These are phyloP conservation scores for Zenarchopterus dispar DNA, from an alignment of 2,797 vertebrate genomes.

Conservation along the genomic window DNA sequence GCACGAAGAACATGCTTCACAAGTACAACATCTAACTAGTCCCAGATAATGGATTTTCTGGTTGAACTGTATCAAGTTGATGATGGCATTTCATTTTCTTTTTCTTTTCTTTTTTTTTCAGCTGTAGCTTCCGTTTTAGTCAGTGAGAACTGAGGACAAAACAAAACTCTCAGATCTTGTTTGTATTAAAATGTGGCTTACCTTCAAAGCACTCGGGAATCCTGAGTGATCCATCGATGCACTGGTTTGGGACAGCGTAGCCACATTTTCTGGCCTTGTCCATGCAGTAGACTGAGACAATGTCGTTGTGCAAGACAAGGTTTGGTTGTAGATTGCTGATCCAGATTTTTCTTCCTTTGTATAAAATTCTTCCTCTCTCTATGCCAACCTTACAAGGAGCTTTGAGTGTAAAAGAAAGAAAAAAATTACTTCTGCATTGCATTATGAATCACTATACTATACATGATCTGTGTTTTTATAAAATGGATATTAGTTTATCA, in stretches of 20 bases:
- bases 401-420: constrained; percentile 54
- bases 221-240: constrained; percentile 81
- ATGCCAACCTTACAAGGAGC: constrained; percentile 84
- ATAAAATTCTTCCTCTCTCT: constrained; percentile 82
- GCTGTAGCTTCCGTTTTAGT: no score
- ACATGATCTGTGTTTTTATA: no score
- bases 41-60: no score
- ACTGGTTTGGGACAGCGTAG: constrained; percentile 78
- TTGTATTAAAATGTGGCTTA: constrained; percentile 46
- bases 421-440: neutral
- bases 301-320: constrained; percentile 81
- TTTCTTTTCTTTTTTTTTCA: no score
- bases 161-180: neutral
- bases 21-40: no score
- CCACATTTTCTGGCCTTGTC: constrained; percentile 82
- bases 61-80: no score
- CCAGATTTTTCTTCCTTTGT: constrained; percentile 78
- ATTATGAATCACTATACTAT: no score
- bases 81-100: no score
- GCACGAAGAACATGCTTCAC: no score
- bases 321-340: constrained; percentile 75
- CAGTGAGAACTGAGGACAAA: neutral
- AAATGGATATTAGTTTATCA: no score
- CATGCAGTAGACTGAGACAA: constrained; percentile 87
- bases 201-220: constrained; percentile 88